Percentiles rank a stretch among this genome's conserved stretches.
phyloP scores from a whole-genome alignment of 2,113 vertebrate genomes.

The Rhinoderma darwinii region DNA sequence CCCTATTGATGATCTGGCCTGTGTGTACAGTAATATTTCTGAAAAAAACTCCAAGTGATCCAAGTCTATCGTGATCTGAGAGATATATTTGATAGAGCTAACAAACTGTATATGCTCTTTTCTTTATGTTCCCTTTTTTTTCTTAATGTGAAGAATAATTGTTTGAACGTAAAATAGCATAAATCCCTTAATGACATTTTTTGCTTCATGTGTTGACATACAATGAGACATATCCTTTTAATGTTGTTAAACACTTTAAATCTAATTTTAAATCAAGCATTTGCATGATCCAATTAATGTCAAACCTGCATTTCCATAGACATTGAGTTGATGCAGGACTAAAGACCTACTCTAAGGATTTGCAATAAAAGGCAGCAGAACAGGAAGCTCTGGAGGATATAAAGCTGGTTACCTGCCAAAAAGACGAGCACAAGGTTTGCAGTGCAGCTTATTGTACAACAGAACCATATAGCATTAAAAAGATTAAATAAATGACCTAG shows the following conservation, averaged over 20 bases:
- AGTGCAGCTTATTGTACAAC: conserved; percentile 2
- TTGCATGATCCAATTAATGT: background rate
- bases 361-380: background rate
- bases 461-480: conserved; percentile 2
- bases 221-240: background rate
- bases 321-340: background rate
- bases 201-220: background rate
- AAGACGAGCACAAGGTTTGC: conserved; percentile 4
- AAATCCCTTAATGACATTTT: background rate
- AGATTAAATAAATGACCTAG: background rate
- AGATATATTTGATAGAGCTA: too few species aligned
- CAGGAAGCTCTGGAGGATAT: background rate
- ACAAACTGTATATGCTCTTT: too few species aligned
- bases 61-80: too few species aligned
- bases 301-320: background rate
- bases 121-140: background rate
- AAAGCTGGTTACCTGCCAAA: background rate
- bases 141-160: background rate
- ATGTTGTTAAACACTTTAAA: background rate
- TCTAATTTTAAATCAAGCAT: background rate
- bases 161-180: too few species aligned
- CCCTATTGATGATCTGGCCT: too few species aligned
- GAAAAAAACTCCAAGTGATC: too few species aligned
- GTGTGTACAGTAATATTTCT: too few species aligned
- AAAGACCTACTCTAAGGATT: background rate